A percentile compares a stretch with the other conserved stretches of the same genome.
phyloP scores from a whole-genome alignment of 1,140 invertebrate genomes.

The Wiebesia pumilae region DNA sequence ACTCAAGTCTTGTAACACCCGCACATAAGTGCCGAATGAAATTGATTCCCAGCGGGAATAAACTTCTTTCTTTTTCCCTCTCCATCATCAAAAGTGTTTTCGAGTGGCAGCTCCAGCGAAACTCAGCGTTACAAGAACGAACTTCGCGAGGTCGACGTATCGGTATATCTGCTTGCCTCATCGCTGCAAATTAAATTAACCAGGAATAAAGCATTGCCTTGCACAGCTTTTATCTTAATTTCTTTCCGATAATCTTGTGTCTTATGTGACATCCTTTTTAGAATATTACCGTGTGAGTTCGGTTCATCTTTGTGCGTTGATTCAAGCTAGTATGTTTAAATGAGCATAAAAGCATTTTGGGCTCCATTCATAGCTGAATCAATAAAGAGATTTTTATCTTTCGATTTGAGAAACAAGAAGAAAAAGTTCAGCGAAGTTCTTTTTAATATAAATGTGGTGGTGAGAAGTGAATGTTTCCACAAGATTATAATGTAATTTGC shows the following conservation, averaged over 20 bases:
- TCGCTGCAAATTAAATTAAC: background rate
- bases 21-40: conserved; percentile 2
- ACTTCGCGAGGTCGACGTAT: background rate
- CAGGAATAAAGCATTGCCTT: background rate
- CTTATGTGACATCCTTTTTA: background rate
- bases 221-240: background rate
- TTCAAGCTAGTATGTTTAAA: background rate
- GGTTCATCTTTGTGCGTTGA: background rate
- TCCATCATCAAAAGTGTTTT: background rate
- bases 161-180: background rate
- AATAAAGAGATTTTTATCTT: conserved; percentile 5
- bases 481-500: background rate
- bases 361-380: background rate
- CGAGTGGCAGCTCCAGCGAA: background rate
- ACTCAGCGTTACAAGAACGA: background rate
- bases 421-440: background rate
- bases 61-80: background rate
- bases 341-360: background rate
- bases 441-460: background rate
- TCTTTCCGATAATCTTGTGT: background rate
- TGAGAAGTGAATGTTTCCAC: background rate
- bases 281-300: background rate
- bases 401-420: background rate
- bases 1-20: background rate
- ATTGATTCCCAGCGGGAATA: conserved; percentile 37